Conservation (phyloP, 2,888 invertebrate genomes). For the Stictocephala bisonia region DNA sequence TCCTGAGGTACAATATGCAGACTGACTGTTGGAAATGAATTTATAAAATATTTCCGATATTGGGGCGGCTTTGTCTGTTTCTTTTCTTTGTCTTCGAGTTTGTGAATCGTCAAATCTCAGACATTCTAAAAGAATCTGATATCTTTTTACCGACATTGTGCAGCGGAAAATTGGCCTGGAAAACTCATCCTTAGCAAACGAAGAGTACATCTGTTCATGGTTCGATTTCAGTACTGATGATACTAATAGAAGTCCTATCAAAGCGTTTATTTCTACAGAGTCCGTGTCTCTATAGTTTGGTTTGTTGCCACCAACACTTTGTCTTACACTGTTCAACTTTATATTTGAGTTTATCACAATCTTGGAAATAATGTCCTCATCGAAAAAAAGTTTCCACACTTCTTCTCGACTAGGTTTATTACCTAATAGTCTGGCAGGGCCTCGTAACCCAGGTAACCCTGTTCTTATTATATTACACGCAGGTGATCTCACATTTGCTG, state of each 20-base stretch:
- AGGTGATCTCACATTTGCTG: too few species aligned
- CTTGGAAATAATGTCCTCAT: constrained; percentile 1
- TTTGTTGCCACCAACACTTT: not conserved
- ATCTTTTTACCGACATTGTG: constrained; percentile 26
- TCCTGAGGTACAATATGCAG: constrained; percentile 25
- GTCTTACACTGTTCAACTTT: constrained; percentile 2
- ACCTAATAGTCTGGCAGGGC: not conserved
- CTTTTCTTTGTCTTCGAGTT: constrained; percentile 6
- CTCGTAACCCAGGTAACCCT: too few species aligned
- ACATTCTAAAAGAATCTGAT: constrained; percentile 9
- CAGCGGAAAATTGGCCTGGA: constrained; percentile 3
- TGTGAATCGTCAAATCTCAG: constrained; percentile 29
- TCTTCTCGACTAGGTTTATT: not conserved
- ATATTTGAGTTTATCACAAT: constrained; percentile 26
- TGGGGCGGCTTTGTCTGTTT: constrained; percentile 47
- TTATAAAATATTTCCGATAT: constrained; percentile 33
- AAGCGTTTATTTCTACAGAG: constrained; percentile 16
- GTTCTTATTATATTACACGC: too few species aligned
- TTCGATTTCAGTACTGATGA: constrained; percentile 28
- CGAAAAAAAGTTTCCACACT: constrained; percentile 33
- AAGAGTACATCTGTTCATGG: constrained; percentile 20
- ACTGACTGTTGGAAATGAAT: constrained; percentile 21
- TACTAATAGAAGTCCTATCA: constrained; percentile 11
- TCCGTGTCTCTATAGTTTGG: constrained; percentile 12
- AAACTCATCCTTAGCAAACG: constrained; percentile 4